Evolutionary conservation across 1,140 invertebrate species (phyloP).

Genomic region (Diorhabda sublineata): DNA sequence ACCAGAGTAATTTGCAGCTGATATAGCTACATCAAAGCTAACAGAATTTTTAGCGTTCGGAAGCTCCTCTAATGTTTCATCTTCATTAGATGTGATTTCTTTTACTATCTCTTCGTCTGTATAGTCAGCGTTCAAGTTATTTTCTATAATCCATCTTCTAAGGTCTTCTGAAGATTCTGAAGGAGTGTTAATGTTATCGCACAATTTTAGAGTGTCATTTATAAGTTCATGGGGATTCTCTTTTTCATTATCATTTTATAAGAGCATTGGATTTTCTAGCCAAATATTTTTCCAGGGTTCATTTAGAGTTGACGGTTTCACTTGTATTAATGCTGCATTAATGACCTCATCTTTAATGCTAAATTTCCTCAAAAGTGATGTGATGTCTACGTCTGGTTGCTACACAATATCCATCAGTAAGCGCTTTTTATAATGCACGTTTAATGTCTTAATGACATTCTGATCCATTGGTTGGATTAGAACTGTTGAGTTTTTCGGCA

Average conservation of each 20-base stretch:
- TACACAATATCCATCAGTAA: background rate
- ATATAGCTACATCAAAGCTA: too few species aligned
- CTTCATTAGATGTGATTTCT: background rate
- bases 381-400: background rate
- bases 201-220: background rate
- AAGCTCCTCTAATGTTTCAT: background rate
- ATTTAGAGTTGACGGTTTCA: too few species aligned
- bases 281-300: background rate
- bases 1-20: too few species aligned
- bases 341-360: background rate
- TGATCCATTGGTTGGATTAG: slow-evolving; percentile 48
- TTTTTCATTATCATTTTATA: background rate
- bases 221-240: background rate
- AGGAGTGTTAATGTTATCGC: background rate
- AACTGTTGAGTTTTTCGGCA: slow-evolving; percentile 46
- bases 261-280: background rate
- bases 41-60: too few species aligned
- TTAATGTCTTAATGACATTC: slow-evolving; percentile 27
- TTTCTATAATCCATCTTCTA: background rate
- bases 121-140: background rate
- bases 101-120: background rate
- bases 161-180: background rate
- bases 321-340: background rate
- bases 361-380: slow-evolving; percentile 3
- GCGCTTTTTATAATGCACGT: background rate